phyloP scores from a whole-genome alignment of 2,888 invertebrate genomes.

The Lacanobia wlatinum region DNA sequence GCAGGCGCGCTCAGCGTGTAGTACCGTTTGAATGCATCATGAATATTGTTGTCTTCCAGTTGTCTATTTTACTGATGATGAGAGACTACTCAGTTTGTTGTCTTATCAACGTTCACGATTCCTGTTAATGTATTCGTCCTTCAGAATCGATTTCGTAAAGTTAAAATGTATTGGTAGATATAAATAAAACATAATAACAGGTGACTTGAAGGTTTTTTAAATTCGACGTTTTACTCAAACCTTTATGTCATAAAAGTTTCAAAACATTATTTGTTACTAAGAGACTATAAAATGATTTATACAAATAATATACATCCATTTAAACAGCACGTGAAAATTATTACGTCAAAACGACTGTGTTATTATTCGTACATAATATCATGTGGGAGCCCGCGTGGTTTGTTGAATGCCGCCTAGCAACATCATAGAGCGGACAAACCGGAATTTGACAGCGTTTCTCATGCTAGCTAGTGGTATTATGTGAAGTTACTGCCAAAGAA shows the following conservation, averaged over 20 bases:
- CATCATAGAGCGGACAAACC: slow-evolving; percentile 83
- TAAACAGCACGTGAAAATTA: slow-evolving; percentile 46
- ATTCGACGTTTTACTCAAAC: slow-evolving; percentile 6
- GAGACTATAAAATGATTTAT: neutral
- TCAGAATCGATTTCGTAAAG: slow-evolving; percentile 22
- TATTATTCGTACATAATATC: slow-evolving; percentile 69
- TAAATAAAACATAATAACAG: slow-evolving; percentile 68
- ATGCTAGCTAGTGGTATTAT: slow-evolving; percentile 72
- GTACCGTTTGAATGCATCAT: slow-evolving; percentile 46
- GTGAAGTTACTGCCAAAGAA: slow-evolving; percentile 69
- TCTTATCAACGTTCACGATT: slow-evolving; percentile 8
- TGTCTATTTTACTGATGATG: neutral
- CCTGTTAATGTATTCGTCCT: slow-evolving; percentile 3
- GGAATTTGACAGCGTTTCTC: slow-evolving; percentile 80
- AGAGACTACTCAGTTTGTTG: neutral
- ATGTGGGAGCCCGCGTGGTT: slow-evolving; percentile 71
- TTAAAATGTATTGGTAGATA: slow-evolving; percentile 64
- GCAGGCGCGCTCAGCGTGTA: slow-evolving; percentile 35
- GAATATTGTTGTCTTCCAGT: slow-evolving; percentile 27
- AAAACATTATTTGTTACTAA: neutral
- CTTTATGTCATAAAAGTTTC: neutral
- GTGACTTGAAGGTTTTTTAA: slow-evolving; percentile 25
- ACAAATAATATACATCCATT: slow-evolving; percentile 7
- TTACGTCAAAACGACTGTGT: slow-evolving; percentile 77
- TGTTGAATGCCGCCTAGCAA: slow-evolving; percentile 78